Conservation (phyloP, 2,113 vertebrate genomes). For the Sciurus niger region DNA sequence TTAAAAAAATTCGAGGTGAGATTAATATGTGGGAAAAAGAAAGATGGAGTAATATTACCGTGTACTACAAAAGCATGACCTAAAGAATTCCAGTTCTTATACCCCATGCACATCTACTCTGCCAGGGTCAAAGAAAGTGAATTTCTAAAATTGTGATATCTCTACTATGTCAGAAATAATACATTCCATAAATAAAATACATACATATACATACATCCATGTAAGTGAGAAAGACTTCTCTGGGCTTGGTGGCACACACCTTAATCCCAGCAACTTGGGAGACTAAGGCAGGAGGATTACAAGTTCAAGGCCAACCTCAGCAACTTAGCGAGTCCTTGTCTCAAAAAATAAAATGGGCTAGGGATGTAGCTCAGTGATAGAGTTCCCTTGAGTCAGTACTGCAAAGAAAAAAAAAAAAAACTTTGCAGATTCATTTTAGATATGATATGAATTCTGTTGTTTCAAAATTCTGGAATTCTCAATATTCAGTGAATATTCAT, state of each 20-base stretch:
- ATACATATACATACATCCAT: background rate
- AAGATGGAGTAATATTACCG: background rate
- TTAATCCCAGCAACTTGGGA: too few species aligned
- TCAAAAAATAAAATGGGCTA: too few species aligned
- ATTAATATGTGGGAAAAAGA: background rate
- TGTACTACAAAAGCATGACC: background rate
- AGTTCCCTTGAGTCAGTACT: too few species aligned
- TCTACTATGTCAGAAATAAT: slow-evolving; percentile 15
- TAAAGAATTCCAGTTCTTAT: background rate
- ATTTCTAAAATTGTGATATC: background rate
- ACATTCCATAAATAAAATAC: background rate
- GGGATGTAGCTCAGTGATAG: too few species aligned
- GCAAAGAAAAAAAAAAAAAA: background rate
- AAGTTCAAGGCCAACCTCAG: too few species aligned
- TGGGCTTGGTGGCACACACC: too few species aligned
- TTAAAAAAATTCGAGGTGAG: background rate
- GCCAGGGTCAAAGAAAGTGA: background rate
- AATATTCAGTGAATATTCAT: background rate
- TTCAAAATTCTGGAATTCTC: slow-evolving; percentile 39
- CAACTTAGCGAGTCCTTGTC: too few species aligned
- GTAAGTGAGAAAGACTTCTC: slow-evolving; percentile 35
- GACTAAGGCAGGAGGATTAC: too few species aligned
- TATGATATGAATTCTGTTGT: slow-evolving; percentile 42
- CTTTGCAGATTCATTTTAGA: slow-evolving; percentile 43
- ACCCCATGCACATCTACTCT: background rate